phyloP scores from a whole-genome alignment of 2,888 invertebrate genomes.

The Ceramica pisi region DNA sequence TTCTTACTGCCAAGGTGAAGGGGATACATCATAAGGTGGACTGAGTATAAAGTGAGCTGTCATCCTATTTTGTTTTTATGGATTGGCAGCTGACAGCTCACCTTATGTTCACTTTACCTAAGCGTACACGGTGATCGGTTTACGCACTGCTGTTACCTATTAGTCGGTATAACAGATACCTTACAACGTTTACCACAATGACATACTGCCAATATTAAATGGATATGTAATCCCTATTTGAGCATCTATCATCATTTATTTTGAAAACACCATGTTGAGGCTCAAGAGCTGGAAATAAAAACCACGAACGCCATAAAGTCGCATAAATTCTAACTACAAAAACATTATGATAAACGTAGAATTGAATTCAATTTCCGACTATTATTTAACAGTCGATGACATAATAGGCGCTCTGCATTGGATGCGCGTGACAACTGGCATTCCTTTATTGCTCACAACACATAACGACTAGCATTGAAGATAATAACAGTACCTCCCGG shows the following conservation, averaged over 20 bases:
- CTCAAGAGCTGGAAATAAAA: not conserved
- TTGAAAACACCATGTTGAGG: not conserved
- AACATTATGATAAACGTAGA: constrained; percentile 14
- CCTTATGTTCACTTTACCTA: no score
- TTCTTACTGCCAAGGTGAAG: not conserved
- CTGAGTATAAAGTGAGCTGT: no score
- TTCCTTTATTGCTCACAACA: constrained; percentile 46
- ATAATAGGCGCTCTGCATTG: constrained; percentile 41
- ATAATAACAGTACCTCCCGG: constrained; percentile 28
- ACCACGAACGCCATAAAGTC: not conserved
- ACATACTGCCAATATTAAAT: not conserved
- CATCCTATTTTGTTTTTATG: no score
- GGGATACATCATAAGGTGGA: no score
- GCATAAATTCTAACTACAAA: not conserved
- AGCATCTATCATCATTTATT: not conserved
- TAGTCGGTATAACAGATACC: not conserved
- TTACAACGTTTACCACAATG: not conserved
- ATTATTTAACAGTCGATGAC: constrained; percentile 49
- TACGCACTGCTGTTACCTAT: not conserved
- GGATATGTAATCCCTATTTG: not conserved
- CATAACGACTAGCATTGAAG: constrained; percentile 33
- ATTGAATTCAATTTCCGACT: constrained; percentile 49
- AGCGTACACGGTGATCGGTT: no score
- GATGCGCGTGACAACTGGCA: constrained; percentile 51
- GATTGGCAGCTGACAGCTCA: no score